Evolutionary conservation across 2,888 invertebrate species (phyloP).

Genomic region (Folsomia manolachei): DNA sequence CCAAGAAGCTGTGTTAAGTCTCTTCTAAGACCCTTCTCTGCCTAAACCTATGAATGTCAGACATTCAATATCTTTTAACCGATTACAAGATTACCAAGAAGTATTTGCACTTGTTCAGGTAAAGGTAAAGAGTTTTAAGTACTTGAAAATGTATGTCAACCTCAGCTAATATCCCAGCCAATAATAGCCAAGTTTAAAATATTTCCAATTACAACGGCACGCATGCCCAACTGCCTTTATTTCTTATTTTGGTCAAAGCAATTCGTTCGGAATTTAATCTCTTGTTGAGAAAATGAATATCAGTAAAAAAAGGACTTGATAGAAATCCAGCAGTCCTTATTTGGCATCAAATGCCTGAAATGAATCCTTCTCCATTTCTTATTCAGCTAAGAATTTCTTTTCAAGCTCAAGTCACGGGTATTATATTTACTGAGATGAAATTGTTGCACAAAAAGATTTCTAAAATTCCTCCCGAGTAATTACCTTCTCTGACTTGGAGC

Average conservation of each 20-base stretch:
- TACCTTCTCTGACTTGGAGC: too few species aligned
- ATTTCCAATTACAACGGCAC: background rate
- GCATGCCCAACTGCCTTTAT: background rate
- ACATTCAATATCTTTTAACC: too few species aligned
- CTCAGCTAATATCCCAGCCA: background rate
- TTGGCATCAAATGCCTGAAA: slow-evolving; percentile 11
- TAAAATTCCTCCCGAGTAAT: too few species aligned
- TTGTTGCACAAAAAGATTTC: too few species aligned
- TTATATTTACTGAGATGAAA: too few species aligned
- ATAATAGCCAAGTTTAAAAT: background rate
- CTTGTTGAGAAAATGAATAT: background rate
- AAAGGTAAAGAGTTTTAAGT: background rate
- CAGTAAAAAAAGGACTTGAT: slow-evolving; percentile 10
- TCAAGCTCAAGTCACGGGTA: too few species aligned
- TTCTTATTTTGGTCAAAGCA: background rate
- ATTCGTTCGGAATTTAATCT: background rate
- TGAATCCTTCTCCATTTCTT: background rate
- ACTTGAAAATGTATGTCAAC: background rate
- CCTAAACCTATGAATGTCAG: background rate
- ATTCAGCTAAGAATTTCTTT: background rate
- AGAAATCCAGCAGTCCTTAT: slow-evolving; percentile 14
- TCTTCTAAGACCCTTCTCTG: too few species aligned
- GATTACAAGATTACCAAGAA: background rate
- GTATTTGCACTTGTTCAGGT: background rate
- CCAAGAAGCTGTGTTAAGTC: background rate